Evolutionary conservation across 2,888 invertebrate genomes (phyloP).

Genomic region (Hypomecis punctinalis): DNA sequence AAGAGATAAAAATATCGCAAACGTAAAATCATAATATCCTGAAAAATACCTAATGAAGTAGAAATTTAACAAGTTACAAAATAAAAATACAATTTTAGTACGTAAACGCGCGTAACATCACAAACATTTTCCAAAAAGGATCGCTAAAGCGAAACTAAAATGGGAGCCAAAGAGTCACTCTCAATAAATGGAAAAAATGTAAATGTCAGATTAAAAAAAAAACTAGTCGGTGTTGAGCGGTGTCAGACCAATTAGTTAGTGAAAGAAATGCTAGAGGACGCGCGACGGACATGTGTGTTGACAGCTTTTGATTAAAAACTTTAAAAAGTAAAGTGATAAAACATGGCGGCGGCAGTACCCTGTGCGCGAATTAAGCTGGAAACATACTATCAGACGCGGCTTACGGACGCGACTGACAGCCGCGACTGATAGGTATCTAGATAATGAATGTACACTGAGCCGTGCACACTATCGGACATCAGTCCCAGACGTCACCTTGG

Average conservation of each 20-base stretch:
- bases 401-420: too few species aligned
- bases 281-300: slow-evolving; percentile 72
- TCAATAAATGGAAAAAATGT: slow-evolving; percentile 50
- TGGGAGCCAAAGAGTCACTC: slow-evolving; percentile 33
- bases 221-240: slow-evolving; percentile 62
- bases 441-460: too few species aligned
- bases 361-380: slow-evolving; percentile 32
- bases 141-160: slow-evolving; percentile 21
- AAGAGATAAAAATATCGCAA: too few species aligned
- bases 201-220: slow-evolving; percentile 68
- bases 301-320: slow-evolving; percentile 65
- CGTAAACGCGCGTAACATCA: slow-evolving; percentile 1
- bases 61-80: not conserved
- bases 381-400: too few species aligned
- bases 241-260: slow-evolving; percentile 82
- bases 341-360: slow-evolving; percentile 47
- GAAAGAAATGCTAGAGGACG: slow-evolving; percentile 71
- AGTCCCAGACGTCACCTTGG: too few species aligned
- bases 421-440: too few species aligned
- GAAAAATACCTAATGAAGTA: too few species aligned
- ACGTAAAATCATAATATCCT: too few species aligned
- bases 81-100: not conserved
- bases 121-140: slow-evolving; percentile 17
- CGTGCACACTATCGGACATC: too few species aligned
- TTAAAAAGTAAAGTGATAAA: slow-evolving; percentile 50